A percentile compares a stretch with the other conserved stretches of the same genome.
These are phyloP conservation scores for Corapipo altera DNA, from an alignment of 2,113 vertebrate genomes.

Conservation along the genomic window DNA sequence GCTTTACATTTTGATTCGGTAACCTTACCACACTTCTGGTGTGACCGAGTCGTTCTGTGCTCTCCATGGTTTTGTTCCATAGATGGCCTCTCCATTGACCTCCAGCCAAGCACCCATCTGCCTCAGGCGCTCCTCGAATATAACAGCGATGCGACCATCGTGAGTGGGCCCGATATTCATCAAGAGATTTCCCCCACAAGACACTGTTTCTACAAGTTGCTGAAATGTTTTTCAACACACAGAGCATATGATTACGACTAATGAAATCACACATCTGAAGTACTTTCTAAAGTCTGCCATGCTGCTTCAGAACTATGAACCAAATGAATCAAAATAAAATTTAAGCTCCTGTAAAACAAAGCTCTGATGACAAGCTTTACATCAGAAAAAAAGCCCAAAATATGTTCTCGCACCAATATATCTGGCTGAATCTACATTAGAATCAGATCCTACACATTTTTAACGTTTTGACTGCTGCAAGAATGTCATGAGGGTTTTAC, in stretches of 20 bases:
- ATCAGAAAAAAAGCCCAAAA: neutral
- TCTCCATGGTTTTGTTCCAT: constrained; percentile 85
- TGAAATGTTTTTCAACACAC: constrained; percentile 48
- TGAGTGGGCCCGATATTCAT: constrained; percentile 91
- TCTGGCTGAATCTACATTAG: neutral
- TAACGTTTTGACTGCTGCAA: neutral
- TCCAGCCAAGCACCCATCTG: constrained; percentile 91
- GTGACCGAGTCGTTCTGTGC: constrained; percentile 85
- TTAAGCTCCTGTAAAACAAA: neutral
- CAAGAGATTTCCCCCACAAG: constrained; percentile 93
- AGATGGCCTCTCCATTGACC: constrained; percentile 90
- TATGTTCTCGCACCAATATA: neutral
- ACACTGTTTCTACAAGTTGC: constrained; percentile 89
- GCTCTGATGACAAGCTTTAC: neutral
- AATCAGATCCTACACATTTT: neutral
- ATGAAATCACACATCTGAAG: neutral
- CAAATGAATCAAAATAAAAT: neutral
- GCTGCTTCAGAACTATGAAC: neutral
- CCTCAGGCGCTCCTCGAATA: constrained; percentile 90
- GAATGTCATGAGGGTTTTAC: neutral
- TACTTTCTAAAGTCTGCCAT: neutral
- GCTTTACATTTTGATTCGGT: neutral
- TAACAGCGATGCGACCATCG: constrained; percentile 83
- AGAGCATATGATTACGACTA: neutral
- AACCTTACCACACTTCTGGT: constrained; percentile 82